Base-by-base conservation (phyloP, 2,797 vertebrate species). In the Stomatorhinus walkeri region DNA sequence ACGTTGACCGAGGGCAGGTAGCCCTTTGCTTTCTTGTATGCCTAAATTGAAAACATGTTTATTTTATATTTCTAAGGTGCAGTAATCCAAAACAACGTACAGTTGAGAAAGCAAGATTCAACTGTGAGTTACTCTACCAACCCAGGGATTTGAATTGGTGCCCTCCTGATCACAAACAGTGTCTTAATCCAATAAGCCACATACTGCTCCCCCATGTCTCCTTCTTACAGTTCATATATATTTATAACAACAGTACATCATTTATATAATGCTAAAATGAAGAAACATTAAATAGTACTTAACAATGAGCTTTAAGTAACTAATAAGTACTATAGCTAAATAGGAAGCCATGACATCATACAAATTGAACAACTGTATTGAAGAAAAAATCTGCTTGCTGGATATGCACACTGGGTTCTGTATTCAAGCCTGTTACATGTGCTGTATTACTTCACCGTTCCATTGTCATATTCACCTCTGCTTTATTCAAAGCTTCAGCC, bases 1-100 rank as follows among this genome's bases (percentile, higher is more conserved):
- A 97, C 95, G 0, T 94, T 94, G 0, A 96, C 97, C 89, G 92
- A 96, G 0, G 9, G 1, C 0, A 96, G 93, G 90, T 97, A 97
- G 89, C 95, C 93, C 92, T 97, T 97, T 59, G 97, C 97, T 92
- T 96, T 97, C 93, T 97, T 96, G 91, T 96, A 97, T 90, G 95
- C 95, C 96, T 97, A 89, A 16, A 36, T 72, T 36, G 36, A 51
- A 85, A 61, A 16, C 9, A 49, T 24, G 22, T 24, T 49, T 24
- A 85, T 49, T 83, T 36, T 76, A 36, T 36, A 76, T 76, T 76
- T 76, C 14, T 72, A 12, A 36, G 64, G 16, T 72, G 28, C 32
- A 36, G 1, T 72, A 36, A 72, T 72, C 28, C 32, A 72, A 36
- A 36, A 36, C 12, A 36, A 72, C 5, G 68, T 72, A 16, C 32